Evolutionary conservation across 2,113 vertebrate genomes (phyloP).

Genomic region (Epinephelus lanceolatus): DNA sequence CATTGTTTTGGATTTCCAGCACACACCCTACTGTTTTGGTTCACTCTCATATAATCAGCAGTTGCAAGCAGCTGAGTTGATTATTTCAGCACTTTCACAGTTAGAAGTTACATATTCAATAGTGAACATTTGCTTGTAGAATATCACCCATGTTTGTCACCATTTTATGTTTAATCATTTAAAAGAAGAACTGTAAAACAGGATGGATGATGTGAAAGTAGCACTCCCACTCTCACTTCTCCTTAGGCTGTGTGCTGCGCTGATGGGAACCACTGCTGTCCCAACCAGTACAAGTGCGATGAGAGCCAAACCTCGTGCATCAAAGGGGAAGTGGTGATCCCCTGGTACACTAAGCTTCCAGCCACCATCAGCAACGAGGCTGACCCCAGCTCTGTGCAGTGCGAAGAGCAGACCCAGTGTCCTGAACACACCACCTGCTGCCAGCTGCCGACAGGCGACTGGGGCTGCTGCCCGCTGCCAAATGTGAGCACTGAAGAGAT

Average conservation of each 20-base stretch:
- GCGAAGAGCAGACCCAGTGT: constrained; percentile 54
- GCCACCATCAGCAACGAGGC: constrained; percentile 15
- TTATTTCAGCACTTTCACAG: no score
- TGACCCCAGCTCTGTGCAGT: constrained; percentile 26
- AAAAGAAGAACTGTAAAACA: constrained; percentile 56
- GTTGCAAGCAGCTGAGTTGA: no score
- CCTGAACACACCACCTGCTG: constrained; percentile 74
- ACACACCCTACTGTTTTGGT: no score
- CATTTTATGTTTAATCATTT: no score
- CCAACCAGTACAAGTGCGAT: constrained; percentile 70
- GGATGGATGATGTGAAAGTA: not conserved
- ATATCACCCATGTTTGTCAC: not conserved
- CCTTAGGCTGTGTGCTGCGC: constrained; percentile 83
- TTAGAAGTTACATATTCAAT: no score
- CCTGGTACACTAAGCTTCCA: constrained; percentile 81
- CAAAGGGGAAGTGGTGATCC: constrained; percentile 70
- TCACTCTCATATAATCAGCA: no score
- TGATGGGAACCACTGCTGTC: constrained; percentile 82
- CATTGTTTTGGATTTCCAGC: no score
- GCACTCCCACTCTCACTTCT: constrained; percentile 34
- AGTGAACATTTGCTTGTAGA: no score
- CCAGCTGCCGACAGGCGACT: constrained; percentile 56
- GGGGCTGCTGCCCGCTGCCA: constrained; percentile 80
- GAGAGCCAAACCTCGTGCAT: constrained; percentile 41
- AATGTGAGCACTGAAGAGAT: constrained; percentile 63